Percentiles rank a stretch among this genome's conserved stretches.
phyloP scores from a whole-genome alignment of 30 jellyfish, hydroid and myxozoan species.

The Aurelia sp. region DNA sequence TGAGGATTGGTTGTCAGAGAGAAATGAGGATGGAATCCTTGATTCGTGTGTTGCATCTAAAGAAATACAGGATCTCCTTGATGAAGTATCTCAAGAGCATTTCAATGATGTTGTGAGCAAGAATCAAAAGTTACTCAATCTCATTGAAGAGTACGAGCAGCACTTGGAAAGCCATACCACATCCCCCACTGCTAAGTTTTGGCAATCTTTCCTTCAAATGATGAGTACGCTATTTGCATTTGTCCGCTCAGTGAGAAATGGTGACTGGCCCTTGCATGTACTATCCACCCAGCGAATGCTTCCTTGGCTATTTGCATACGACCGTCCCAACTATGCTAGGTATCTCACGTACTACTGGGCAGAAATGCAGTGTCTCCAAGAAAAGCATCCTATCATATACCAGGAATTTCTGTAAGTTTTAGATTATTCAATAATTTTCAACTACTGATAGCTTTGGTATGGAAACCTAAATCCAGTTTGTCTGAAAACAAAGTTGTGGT shows the following conservation, averaged over 20 bases:
- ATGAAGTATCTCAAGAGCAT: conserved; percentile 13
- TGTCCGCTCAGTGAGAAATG: conserved; percentile 13
- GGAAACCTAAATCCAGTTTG: no score
- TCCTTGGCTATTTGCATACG: conserved; percentile 50
- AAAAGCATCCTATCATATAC: conserved; percentile 27
- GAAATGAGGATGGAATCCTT: background rate
- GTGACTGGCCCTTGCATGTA: conserved; percentile 49
- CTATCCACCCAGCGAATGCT: conserved; percentile 32
- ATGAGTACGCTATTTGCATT: no score
- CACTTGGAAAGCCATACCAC: no score
- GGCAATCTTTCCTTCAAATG: no score
- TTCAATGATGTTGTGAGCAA: background rate
- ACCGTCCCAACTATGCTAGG: conserved; percentile 52
- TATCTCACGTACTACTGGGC: conserved; percentile 55
- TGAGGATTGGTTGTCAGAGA: no score
- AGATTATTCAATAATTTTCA: no score
- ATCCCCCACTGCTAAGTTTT: no score
- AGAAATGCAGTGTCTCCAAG: conserved; percentile 16
- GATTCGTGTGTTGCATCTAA: conserved; percentile 1
- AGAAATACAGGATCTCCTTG: conserved; percentile 5
- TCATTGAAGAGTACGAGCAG: no score
- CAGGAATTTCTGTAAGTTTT: background rate
- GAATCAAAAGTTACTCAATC: no score
- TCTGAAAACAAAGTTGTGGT: no score
- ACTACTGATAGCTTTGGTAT: no score